Conservation (phyloP, 2,113 vertebrate genomes). For the Psittacus erithacus region DNA sequence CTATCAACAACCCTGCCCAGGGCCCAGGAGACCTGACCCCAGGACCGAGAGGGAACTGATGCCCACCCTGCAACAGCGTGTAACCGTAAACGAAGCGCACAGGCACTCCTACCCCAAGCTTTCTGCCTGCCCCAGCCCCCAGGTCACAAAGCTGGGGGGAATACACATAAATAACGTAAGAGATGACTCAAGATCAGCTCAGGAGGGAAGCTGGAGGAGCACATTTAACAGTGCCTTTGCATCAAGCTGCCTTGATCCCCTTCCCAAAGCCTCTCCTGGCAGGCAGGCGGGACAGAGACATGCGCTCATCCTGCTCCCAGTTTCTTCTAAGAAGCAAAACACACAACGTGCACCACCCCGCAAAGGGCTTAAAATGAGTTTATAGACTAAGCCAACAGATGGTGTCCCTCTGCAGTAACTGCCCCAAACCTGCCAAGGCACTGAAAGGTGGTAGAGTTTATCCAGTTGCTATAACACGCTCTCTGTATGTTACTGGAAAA, state of each 20-base stretch:
- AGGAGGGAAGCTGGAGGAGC: not conserved
- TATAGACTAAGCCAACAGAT: not conserved
- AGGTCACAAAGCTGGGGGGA: not conserved
- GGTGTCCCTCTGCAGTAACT: not conserved
- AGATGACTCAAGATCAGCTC: not conserved
- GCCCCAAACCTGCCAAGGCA: not conserved
- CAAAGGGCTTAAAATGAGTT: not conserved
- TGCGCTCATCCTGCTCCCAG: fast-evolving
- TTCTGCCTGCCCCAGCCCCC: not conserved
- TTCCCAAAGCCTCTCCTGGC: not conserved
- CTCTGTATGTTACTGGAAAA: not conserved
- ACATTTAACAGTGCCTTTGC: fast-evolving
- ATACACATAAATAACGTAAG: not conserved
- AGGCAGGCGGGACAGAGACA: not conserved
- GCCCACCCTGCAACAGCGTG: not conserved
- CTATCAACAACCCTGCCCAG: not conserved
- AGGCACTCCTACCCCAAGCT: not conserved
- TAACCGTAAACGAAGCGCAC: not conserved
- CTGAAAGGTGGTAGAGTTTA: not conserved
- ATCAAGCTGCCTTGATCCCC: not conserved
- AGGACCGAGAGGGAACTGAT: fast-evolving
- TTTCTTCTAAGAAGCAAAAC: not conserved
- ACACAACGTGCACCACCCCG: not conserved
- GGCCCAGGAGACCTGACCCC: not conserved
- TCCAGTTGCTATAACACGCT: not conserved